A percentile compares a stretch with the other conserved stretches of the same genome.
Evolutionary conservation across 2,113 vertebrate genomes (phyloP).

Genomic region (Camelus dromedarius): DNA sequence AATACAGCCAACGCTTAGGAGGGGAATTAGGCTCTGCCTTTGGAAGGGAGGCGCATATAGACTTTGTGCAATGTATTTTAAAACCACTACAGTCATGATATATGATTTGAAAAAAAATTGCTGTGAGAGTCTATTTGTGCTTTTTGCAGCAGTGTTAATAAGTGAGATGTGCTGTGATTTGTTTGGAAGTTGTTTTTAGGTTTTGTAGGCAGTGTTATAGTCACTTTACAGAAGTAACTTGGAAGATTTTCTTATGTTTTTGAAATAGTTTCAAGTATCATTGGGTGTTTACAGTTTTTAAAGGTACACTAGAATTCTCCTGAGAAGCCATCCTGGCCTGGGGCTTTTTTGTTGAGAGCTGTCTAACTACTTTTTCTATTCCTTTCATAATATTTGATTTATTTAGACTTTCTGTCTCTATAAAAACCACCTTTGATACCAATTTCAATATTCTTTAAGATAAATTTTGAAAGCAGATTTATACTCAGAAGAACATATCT

Average conservation of each 20-base stretch:
- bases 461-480: neutral
- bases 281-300: conserved; percentile 15
- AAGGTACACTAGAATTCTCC: conserved; percentile 4
- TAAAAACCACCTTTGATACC: conserved; percentile 16
- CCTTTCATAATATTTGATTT: conserved; percentile 32
- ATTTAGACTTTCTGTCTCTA: neutral
- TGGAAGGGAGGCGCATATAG: neutral
- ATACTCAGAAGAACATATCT: neutral
- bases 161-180: conserved; percentile 23
- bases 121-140: neutral
- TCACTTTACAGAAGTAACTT: conserved; percentile 32
- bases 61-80: conserved; percentile 9
- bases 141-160: neutral
- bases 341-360: neutral
- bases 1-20: neutral
- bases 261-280: neutral
- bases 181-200: neutral
- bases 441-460: conserved; percentile 23
- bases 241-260: conserved; percentile 9
- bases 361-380: neutral
- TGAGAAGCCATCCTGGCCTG: neutral
- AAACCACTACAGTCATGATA: neutral
- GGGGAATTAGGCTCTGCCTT: neutral
- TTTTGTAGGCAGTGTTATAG: neutral
- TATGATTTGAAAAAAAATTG: neutral